Evolutionary conservation across 2,797 vertebrate genomes (phyloP), one percentile per base, ranked within the genome.

Genomic region (Mergus octosetaceus): DNA sequence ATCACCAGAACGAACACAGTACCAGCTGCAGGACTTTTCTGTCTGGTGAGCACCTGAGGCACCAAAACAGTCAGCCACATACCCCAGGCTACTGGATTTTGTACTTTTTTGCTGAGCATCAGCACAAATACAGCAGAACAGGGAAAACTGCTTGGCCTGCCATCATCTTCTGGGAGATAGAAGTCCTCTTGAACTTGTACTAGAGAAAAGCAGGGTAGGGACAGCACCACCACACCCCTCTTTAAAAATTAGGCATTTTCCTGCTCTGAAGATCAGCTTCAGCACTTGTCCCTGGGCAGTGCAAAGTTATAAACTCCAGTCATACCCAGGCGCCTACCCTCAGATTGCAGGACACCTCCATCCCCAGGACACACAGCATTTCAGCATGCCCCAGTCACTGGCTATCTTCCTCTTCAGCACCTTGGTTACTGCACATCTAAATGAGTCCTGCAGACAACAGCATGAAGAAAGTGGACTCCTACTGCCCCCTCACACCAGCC

Each of bases 321-420:
- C 34, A 47, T 2, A 0, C 53, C 30, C 25, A 10, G 8, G 34
- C 8, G 11, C 43, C 66, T 13, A 8, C 36, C n/a, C 28, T 28
- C 32, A 27, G 24, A 13, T 0, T 54, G 3, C 2, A 0, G 64
- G 10, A 39, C 8, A 18, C 5, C 8, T 5, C 2, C 1, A 2
- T 30, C 16, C 6, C 47, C 9, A 36, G 82, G 68, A 45, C 47
- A 3, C 0, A 32, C 25, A 43, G 4, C 17, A 16, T 53, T 68
- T 21, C 61, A 45, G 49, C 32, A 56, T 36, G 28, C 1, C 13
- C 10, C 71, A n/a, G 53, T 17, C 6, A 5, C 32, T 72, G 28
- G 6, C 11, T 3, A 1, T 6, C 18, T 77, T 13, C 21, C 18
- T 15, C 27, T 70, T 38, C 0, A 27, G 24, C 20, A 51, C 2